Evolutionary conservation across 2,888 invertebrate genomes (phyloP), one percentile per base, ranked within the genome.

Genomic region (Aleiodes leptofemur): DNA sequence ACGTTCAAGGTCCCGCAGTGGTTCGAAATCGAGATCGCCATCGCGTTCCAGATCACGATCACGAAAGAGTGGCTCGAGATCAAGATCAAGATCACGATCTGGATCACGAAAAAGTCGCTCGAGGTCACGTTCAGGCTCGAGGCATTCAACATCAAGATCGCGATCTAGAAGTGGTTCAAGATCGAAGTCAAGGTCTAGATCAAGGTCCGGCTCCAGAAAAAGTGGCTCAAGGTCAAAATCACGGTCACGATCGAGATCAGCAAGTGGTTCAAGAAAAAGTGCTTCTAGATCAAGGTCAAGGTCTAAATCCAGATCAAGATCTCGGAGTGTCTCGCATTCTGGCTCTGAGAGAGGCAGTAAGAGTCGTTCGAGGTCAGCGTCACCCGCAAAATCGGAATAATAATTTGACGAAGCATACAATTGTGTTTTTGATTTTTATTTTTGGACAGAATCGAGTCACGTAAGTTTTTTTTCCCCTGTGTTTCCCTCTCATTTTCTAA

Each of bases 141-240:
- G 83, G 82, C 72, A 82, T 0, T 87, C 86, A 0, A 77, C 83
- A 0, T 89, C 88, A 0, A 79, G 87, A 50, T 90, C 90, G 0
- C 74, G 74, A 43, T 79, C 79, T 7, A 34, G 56, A 29, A 68
- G 68, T 68, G 51, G 51, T 1, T 68, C 68, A 29, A 51, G 91
- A 91, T 31, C 90, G 89, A 72, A 90, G 90, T 64, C 82, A 87
- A 83, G 80, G 88, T 57, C 86, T 83, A 83, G 91, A 85, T 82
- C 84, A 87, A 7, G 87, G 87, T 38, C 81, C 73, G 11, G 83
- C 82, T 14, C 80, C 75, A 14, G 78, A 50, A 83, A 83, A 69
- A 81, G 82, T 5, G 88, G 78, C 88, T 55, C 80, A 78, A 55
- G 83, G 85, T 51, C 78, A 76, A 55, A 83, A 85, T 51, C 78